Percentiles rank a stretch among this genome's conserved stretches.
Conservation (phyloP, 2,113 vertebrate genomes). For the Abramis brama region DNA sequence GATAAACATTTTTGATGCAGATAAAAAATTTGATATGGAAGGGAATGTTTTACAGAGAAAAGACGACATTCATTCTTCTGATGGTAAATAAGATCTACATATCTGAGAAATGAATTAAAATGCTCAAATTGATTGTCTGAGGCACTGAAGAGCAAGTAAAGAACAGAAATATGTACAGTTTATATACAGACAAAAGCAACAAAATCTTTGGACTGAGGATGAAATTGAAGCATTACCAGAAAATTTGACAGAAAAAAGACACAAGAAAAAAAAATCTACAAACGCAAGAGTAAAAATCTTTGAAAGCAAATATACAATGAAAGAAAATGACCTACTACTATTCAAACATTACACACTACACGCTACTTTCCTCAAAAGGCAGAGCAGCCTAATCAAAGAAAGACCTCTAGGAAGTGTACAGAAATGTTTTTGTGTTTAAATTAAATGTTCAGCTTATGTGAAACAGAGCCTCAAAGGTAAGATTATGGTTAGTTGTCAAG, state of each 20-base stretch:
- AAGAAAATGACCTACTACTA: background rate
- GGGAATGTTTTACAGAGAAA: background rate
- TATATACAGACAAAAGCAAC: conserved; percentile 20
- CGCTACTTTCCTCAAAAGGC: background rate
- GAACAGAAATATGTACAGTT: background rate
- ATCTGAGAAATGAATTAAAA: background rate
- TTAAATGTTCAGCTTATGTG: background rate
- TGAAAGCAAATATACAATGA: background rate
- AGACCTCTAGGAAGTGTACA: background rate
- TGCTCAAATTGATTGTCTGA: conserved; percentile 35
- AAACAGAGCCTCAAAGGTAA: background rate
- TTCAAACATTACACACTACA: background rate
- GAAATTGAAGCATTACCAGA: background rate
- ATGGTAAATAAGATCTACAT: background rate
- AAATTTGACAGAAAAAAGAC: background rate
- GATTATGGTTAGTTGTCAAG: conserved; percentile 8
- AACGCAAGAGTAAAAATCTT: background rate
- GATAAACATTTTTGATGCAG: background rate
- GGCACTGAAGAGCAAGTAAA: conserved; percentile 20
- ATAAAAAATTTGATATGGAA: background rate
- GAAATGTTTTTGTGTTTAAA: background rate
- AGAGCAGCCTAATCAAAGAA: conserved; percentile 1
- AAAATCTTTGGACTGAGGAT: conserved; percentile 38
- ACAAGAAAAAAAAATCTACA: background rate
- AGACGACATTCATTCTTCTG: background rate